Evolutionary conservation across 1,140 invertebrate genomes (phyloP), one percentile per base, ranked within the genome.

Genomic region (Penaeus japonicus): DNA sequence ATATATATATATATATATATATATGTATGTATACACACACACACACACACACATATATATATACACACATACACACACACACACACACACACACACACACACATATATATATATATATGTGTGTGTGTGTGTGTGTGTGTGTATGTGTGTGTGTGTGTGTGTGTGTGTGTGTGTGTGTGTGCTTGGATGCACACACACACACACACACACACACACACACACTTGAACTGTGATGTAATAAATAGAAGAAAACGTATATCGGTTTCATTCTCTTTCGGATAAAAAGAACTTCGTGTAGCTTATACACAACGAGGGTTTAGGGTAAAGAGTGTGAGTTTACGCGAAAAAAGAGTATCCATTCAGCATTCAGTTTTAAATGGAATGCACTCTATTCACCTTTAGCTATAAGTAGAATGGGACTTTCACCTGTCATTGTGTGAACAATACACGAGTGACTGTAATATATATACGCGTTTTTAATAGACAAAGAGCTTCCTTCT

Each of bases 101-200:
- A 79, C n/a, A 79, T 39, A 47, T 39, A 79, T 39, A 47, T 39
- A 79, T 47, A 79, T 39, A 79, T 39, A 79, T 39, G 39, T 39
- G 39, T 39, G 39, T 47, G 39, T 47, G 39, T 39, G 22, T 39
- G 39, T 47, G 39, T 79, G 32, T 78, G 32, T 78, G 32, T 78
- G 32, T 78, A 78, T 78, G 22, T 78, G 39, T 78, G 30, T 35
- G 39, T 78, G 39, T 35, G 39, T 78, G 39, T 78, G 39, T 78
- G 39, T 78, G 39, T 79, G 53, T 79, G 53, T 79, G 32, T 79
- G 53, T 79, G 53, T 79, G 53, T 47, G 24, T 79, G 53, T 79
- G 39, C 39, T n/a, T 79, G 53, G 35, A 39, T 79, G 47, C 4
- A 10, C 0, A 10, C 3, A 39, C 2, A 39, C 3, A 39, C 39